Percentiles rank a stretch among this genome's conserved stretches.
phyloP scores from a whole-genome alignment of 2,888 invertebrate species.

The Rhopalosiphum nymphaeae region DNA sequence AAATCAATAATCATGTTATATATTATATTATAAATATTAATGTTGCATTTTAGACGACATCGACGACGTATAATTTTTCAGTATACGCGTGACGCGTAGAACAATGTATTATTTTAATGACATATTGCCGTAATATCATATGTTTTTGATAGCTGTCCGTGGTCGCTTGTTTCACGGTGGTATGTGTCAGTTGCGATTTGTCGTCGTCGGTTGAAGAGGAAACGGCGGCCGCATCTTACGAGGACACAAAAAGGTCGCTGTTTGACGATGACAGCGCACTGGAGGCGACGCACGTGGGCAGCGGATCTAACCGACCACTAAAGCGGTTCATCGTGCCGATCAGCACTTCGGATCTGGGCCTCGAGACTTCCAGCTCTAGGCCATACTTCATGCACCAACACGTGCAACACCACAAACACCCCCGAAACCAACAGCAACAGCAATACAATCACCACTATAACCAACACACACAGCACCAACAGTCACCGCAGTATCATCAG shows the following conservation, averaged over 20 bases:
- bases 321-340: constrained; percentile 33
- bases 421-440: background rate
- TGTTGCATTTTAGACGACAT: background rate
- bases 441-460: background rate
- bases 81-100: background rate
- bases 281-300: background rate
- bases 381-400: constrained; percentile 16
- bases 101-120: background rate
- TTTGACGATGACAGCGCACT: constrained; percentile 18
- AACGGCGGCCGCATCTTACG: constrained; percentile 31
- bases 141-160: constrained; percentile 12
- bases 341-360: background rate
- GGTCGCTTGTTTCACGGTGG: constrained; percentile 39
- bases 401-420: background rate
- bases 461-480: background rate
- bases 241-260: background rate
- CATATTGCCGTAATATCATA: background rate
- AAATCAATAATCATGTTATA: background rate
- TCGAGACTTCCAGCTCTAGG: background rate
- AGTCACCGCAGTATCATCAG: constrained; percentile 4
- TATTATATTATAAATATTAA: background rate
- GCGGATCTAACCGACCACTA: background rate
- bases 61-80: background rate
- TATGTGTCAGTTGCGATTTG: constrained; percentile 8
- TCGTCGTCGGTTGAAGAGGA: constrained; percentile 31